Base-by-base conservation (phyloP, 1,140 invertebrate genomes). In the Cyphomyrmex costatus region DNA sequence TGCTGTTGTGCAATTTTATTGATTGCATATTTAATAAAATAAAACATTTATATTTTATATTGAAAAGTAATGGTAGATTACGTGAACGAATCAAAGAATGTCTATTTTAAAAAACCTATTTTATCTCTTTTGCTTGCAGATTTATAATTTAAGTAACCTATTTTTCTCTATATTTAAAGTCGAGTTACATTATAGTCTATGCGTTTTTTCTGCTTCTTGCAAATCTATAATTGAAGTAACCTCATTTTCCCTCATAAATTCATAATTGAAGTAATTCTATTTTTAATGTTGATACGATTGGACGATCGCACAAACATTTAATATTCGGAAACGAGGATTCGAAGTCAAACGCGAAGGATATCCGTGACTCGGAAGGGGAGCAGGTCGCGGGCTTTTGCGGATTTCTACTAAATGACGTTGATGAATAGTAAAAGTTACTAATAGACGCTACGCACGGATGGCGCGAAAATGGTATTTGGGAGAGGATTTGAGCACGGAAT, bases 351-450 rank as follows among this genome's bases (percentile, higher is more conserved):
- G 61, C 10, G 21, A 66, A 21, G 61, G 68, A 46, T 46, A 68
- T 68, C n/a, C 10, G 65, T 24, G 36, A n/a, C 21, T 5, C 36
- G 36, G 30, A 68, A n/a, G 36, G 49, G 51, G n/a, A 60, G 16
- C 58, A 49, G 36, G 16, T 68, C 49, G 33, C 16, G n/a, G n/a
- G n/a, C 24, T 53, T 49, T 24, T 3, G 19, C 16, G 27, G 74
- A 80, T 42, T 73, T 73, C 58, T 14, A 19, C 12, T 36, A 36
- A 76, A 61, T 16, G 68, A 30, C 27, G 42, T 65, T 73, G 85
- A 87, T 84, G 71, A 87, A 87, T 66, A 51, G n/a, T 84, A 76
- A 82, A 74, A 60, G 71, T 78, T 79, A 70, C 58, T 70, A 27
- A 82, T 79, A 60, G 46, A 27, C n/a, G 5, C 16, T 27, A 27